phyloP scores from a whole-genome alignment of 2,797 vertebrate genomes.

The Bovichtus diacanthus region DNA sequence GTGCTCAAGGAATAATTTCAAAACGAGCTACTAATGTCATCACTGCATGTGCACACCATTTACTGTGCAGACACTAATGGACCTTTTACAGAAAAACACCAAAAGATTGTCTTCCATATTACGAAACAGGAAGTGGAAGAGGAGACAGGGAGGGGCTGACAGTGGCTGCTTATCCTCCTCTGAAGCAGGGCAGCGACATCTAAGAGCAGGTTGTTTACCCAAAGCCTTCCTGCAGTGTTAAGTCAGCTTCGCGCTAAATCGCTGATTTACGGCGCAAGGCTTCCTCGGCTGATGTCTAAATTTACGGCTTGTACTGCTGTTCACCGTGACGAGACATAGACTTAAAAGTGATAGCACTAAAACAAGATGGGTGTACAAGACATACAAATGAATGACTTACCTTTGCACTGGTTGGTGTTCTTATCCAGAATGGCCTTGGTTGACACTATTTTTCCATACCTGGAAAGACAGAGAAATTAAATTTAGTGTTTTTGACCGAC shows the following conservation, averaged over 20 bases:
- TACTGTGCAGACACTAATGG: slow-evolving; percentile 42
- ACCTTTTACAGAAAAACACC: slow-evolving; percentile 20
- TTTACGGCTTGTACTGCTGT: slow-evolving; percentile 38
- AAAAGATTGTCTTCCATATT: slow-evolving; percentile 42
- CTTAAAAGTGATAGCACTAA: slow-evolving; percentile 35
- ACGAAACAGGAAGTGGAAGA: slow-evolving; percentile 48
- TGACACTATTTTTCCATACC: slow-evolving; percentile 98
- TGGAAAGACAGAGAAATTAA: slow-evolving; percentile 74
- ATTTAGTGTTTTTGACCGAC: slow-evolving; percentile 36
- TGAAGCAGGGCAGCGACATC: slow-evolving; percentile 22
- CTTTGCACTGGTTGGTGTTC: slow-evolving; percentile 99
- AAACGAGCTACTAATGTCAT: slow-evolving; percentile 48
- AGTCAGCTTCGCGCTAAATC: slow-evolving; percentile 38
- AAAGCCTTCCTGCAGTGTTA: slow-evolving; percentile 40
- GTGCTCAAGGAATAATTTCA: slow-evolving; percentile 30
- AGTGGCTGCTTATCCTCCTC: slow-evolving; percentile 43
- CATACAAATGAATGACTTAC: slow-evolving; percentile 77
- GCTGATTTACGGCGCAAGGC: slow-evolving; percentile 45
- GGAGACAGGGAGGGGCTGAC: slow-evolving; percentile 15
- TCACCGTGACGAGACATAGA: slow-evolving; percentile 36
- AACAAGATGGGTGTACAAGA: slow-evolving; percentile 30
- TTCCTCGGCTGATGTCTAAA: slow-evolving; percentile 54
- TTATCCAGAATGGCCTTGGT: slow-evolving; percentile 99
- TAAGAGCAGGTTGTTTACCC: slow-evolving; percentile 55
- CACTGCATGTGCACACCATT: slow-evolving; percentile 36